Conservation (phyloP, 2,888 invertebrate genomes). For the Lamproptera curius region DNA sequence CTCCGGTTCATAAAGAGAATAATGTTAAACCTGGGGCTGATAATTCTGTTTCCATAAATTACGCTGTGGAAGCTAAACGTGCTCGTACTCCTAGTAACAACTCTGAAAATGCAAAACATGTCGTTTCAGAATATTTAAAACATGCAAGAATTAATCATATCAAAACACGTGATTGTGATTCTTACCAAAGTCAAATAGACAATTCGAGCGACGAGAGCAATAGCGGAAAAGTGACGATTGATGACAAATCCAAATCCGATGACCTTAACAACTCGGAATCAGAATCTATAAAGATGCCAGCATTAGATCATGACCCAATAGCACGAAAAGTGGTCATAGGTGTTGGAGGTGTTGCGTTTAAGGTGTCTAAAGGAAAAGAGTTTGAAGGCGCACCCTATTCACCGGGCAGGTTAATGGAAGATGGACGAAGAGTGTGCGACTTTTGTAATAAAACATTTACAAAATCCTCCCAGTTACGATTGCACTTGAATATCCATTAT, state of each 20-base stretch:
- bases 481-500: slow-evolving; percentile 97
- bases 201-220: slow-evolving; percentile 46
- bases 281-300: slow-evolving; percentile 50
- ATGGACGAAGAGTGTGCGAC: slow-evolving; percentile 87
- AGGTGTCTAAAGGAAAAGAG: slow-evolving; percentile 75
- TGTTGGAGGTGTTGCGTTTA: slow-evolving; percentile 80
- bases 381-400: slow-evolving; percentile 66
- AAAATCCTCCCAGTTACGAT: slow-evolving; percentile 91
- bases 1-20: slow-evolving; percentile 40
- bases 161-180: slow-evolving; percentile 56
- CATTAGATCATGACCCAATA: slow-evolving; percentile 65
- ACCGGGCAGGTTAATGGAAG: slow-evolving; percentile 80
- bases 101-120: slow-evolving; percentile 79
- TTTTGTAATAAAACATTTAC: slow-evolving; percentile 96
- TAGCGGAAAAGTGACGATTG: slow-evolving; percentile 40
- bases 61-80: slow-evolving; percentile 41
- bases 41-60: slow-evolving; percentile 24
- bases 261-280: slow-evolving; percentile 46
- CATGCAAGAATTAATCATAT: slow-evolving; percentile 73
- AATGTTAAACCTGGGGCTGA: slow-evolving; percentile 32
- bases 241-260: slow-evolving; percentile 51
- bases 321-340: slow-evolving; percentile 81
- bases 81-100: slow-evolving; percentile 45
- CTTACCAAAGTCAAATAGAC: slow-evolving; percentile 46
- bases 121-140: slow-evolving; percentile 82